These are phyloP conservation scores for Polyergus mexicanus DNA, from an alignment of 1,140 invertebrate genomes.

Conservation along the genomic window DNA sequence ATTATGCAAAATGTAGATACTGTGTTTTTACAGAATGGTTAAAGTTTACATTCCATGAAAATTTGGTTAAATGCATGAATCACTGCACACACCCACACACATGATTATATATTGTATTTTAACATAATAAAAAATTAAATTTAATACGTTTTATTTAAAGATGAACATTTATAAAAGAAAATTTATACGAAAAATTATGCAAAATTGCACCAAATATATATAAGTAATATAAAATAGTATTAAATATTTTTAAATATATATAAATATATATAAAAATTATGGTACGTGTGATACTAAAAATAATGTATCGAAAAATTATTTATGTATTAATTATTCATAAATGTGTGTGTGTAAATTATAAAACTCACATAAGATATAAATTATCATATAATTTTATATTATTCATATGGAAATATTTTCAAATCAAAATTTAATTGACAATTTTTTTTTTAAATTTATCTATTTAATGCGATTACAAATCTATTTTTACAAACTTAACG, in stretches of 20 bases:
- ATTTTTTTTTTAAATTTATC: too few relatives aligned
- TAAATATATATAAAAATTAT: too few relatives aligned
- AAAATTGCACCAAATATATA: background rate
- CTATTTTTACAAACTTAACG: too few relatives aligned
- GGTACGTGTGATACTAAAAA: too few relatives aligned
- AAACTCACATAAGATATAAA: too few relatives aligned
- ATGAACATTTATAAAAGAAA: background rate
- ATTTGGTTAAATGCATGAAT: conserved; percentile 3
- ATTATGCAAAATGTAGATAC: background rate
- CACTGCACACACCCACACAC: background rate
- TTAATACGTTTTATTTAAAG: background rate
- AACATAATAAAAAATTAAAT: background rate
- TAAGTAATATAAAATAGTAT: background rate
- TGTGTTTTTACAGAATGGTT: conserved; percentile 23
- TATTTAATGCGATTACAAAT: too few relatives aligned
- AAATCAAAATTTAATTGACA: too few relatives aligned
- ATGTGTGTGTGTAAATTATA: too few relatives aligned
- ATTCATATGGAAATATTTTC: too few relatives aligned
- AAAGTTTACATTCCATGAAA: conserved; percentile 15
- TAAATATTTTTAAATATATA: background rate
- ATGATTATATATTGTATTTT: background rate
- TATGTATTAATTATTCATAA: too few relatives aligned
- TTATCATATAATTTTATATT: too few relatives aligned
- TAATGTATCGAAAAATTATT: too few relatives aligned
- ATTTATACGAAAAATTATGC: background rate